Evolutionary conservation across 1,140 invertebrate species (phyloP), one percentile per base, ranked within the genome.

Genomic region (Meloidogyne exigua): DNA sequence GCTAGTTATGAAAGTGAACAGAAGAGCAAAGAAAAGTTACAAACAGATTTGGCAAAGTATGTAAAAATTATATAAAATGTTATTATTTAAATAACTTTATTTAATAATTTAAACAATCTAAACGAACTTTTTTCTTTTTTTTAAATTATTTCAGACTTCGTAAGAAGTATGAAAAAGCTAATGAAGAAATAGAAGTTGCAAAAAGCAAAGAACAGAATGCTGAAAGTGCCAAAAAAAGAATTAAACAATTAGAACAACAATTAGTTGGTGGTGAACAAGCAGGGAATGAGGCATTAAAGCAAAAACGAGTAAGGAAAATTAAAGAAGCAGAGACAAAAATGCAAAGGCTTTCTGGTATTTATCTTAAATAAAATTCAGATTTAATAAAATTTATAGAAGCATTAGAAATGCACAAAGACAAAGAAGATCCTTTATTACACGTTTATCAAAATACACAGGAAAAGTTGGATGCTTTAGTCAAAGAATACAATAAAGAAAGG

Each of bases 371-470:
- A 12, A 21, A 12, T 12, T 75, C 36, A 25, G n/a, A n/a, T n/a
- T n/a, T n/a, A 44, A 68, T 79, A 76, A 72, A 68, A 57, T 79
- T 76, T 77, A 75, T 67, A 85, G 85, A 85, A 79, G 91, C 92
- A 0, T 89, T 93, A 65, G 90, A 92, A 74, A 90, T 92, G 36
- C 89, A 93, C 77, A 92, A 93, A 79, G 72, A 93, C 77, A 92
- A 93, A 79, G 92, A 92, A 85, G 91, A 91, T 80, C 90, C 90
- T 32, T 85, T 92, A 0, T 88, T 93, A 63, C 89, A 90, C 84
- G 90, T 90, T n/a, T 93, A 92, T 85, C 92, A 91, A 76, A 91
- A 91, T 81, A 92, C 93, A 62, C 91, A 92, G 82, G 91, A 93
- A 78, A 93, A 94, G 88, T 89, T 94, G 32, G 90, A 91, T 79